A percentile compares a stretch with the other conserved stretches of the same genome.
Evolutionary conservation across 2,797 vertebrate species (phyloP).

Genomic region (Chaetodon trifasciatus): DNA sequence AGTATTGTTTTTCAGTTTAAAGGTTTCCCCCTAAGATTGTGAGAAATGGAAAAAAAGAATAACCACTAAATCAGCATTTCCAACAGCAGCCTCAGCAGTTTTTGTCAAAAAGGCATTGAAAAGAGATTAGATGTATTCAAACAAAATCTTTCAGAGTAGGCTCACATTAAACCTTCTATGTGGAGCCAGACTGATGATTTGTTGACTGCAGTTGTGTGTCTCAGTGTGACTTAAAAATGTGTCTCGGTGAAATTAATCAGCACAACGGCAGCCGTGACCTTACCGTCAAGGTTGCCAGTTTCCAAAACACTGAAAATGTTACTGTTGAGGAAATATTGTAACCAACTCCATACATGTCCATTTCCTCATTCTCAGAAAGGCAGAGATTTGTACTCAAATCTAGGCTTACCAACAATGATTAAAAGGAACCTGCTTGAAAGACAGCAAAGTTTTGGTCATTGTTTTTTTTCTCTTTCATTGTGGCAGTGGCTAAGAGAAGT

Average conservation of each 20-base stretch:
- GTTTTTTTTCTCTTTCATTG: slow-evolving; percentile 3
- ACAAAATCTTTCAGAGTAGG: slow-evolving; percentile 3
- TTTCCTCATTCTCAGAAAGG: slow-evolving; percentile 14
- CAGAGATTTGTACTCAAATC: slow-evolving; percentile 8
- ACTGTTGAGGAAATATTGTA: background rate
- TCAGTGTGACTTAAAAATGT: slow-evolving; percentile 1
- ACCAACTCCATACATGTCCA: slow-evolving; percentile 4
- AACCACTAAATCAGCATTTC: slow-evolving; percentile 54
- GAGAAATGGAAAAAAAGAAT: slow-evolving; percentile 30
- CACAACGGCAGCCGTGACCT: background rate
- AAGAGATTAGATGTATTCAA: slow-evolving; percentile 39
- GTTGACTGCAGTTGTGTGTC: slow-evolving; percentile 13
- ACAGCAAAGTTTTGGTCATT: slow-evolving; percentile 26
- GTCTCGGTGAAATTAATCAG: background rate
- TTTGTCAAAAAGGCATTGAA: slow-evolving; percentile 31
- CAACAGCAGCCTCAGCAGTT: slow-evolving; percentile 44
- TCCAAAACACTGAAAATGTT: slow-evolving; percentile 17
- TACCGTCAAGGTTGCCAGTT: background rate
- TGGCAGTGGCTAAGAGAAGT: background rate
- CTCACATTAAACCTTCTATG: background rate
- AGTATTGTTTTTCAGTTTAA: slow-evolving; percentile 48
- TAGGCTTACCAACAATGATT: background rate
- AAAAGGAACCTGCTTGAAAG: slow-evolving; percentile 24
- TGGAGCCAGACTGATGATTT: slow-evolving; percentile 29
- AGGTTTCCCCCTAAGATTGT: slow-evolving; percentile 16